Conservation (phyloP, 2,113 vertebrate species). For the Rhea pennata region DNA sequence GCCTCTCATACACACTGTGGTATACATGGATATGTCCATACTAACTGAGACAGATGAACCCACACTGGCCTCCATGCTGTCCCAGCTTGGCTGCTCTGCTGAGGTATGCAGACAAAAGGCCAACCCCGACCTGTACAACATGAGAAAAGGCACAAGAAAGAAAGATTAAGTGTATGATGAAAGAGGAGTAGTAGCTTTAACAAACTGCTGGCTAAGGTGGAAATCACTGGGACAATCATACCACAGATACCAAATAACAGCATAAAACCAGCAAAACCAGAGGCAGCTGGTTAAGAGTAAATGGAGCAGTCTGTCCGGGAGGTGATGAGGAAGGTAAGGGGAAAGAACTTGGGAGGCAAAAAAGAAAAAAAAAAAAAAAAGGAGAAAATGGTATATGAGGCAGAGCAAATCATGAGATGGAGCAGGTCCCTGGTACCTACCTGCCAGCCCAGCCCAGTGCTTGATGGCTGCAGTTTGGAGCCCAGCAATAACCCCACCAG, state of each 20-base stretch:
- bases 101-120: neutral
- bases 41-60: neutral
- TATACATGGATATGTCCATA: accelerated
- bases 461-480: too few relatives aligned
- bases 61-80: accelerated
- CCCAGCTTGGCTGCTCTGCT: neutral
- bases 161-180: neutral
- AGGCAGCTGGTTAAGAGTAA: neutral
- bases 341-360: neutral
- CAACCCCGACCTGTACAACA: neutral
- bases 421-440: too few relatives aligned
- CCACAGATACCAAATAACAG: neutral
- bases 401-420: too few relatives aligned
- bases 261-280: neutral
- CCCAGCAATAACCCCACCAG: too few relatives aligned
- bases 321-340: neutral
- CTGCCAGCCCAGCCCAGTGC: too few relatives aligned
- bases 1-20: neutral
- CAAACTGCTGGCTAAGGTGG: neutral
- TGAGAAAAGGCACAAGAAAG: neutral
- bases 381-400: too few relatives aligned
- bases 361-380: neutral
- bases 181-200: neutral
- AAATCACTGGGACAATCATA: neutral
- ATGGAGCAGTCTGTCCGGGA: neutral